phyloP scores from a whole-genome alignment of 2,797 vertebrate genomes.

The Carcharodon carcharias region DNA sequence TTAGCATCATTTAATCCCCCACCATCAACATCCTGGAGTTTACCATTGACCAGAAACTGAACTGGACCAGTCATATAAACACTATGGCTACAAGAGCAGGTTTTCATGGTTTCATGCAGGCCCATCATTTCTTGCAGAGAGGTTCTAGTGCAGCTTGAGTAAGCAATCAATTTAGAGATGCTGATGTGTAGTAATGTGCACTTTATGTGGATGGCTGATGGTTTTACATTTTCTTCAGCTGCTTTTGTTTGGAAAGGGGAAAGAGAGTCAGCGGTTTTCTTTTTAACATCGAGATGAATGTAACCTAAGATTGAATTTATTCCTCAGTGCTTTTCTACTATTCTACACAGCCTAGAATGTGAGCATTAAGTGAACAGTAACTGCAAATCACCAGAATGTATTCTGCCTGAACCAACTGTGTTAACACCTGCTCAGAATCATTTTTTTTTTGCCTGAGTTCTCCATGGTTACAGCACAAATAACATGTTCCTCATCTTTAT shows the following conservation, averaged over 20 bases:
- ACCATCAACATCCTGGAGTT: too few species aligned
- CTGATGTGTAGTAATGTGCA: background rate
- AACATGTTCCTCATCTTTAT: background rate
- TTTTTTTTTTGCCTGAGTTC: background rate
- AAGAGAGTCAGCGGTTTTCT: background rate
- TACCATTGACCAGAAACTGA: too few species aligned
- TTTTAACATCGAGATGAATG: background rate
- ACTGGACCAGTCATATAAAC: too few species aligned
- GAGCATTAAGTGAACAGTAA: background rate
- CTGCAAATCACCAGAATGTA: background rate
- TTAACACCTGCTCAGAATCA: background rate
- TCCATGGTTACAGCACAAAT: background rate
- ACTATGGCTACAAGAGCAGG: too few species aligned
- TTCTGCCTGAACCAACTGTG: background rate
- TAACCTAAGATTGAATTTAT: background rate
- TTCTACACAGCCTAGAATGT: background rate
- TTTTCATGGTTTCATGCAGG: background rate
- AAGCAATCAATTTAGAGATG: background rate
- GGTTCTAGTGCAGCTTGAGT: background rate
- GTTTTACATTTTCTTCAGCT: background rate
- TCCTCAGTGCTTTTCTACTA: background rate
- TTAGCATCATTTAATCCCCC: too few species aligned
- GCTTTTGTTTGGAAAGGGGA: background rate
- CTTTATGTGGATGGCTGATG: background rate
- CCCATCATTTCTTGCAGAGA: background rate